Evolutionary conservation across 2,888 invertebrate species (phyloP), one percentile per base, ranked within the genome.

Genomic region (Heliconius aoede): DNA sequence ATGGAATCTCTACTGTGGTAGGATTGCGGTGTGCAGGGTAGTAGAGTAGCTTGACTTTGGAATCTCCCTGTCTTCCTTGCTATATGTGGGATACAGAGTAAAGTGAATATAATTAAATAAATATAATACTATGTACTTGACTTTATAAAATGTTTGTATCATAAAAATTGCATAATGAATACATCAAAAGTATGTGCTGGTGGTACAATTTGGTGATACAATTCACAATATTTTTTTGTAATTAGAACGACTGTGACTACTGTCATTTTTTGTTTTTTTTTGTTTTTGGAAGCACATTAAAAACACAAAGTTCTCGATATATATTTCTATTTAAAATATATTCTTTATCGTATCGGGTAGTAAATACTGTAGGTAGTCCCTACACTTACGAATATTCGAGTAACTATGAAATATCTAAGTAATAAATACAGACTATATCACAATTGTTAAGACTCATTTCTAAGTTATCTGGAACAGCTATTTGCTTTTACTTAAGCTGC

Each of bases 381-480:
- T 21, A 51, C 21, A 68, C 28, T 28, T 28, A 28, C 51, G n/a
- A 71, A 60, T 36, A 58, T 71, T 60, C 36, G 21, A 32, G 40
- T 11, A 18, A 36, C 40, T 24, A 24, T 36, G 28, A 26, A 28
- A 36, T 32, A 72, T 60, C 21, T 61, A 40, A 61, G 36, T 72
- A 3, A 60, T 72, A 72, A 71, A 71, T 28, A 60, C 58, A 21
- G 9, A 40, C 60, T 40, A 40, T 72, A 36, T 60, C 72, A 71
- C 71, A 72, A 72, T 72, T 18, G 21, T 61, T 28, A 60, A 40
- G 28, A 72, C 36, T 55, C 18, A 68, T n/a, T 69, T 21, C 68
- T 72, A 72, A 72, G 72, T 61, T 72, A 72, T 72, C 61, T 72
- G 60, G 58, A 60, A 60, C 36, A 28, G 60, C 26, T 28, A n/a